Base-by-base conservation (phyloP, 2,113 vertebrate genomes). In the Amphiprion percula region DNA sequence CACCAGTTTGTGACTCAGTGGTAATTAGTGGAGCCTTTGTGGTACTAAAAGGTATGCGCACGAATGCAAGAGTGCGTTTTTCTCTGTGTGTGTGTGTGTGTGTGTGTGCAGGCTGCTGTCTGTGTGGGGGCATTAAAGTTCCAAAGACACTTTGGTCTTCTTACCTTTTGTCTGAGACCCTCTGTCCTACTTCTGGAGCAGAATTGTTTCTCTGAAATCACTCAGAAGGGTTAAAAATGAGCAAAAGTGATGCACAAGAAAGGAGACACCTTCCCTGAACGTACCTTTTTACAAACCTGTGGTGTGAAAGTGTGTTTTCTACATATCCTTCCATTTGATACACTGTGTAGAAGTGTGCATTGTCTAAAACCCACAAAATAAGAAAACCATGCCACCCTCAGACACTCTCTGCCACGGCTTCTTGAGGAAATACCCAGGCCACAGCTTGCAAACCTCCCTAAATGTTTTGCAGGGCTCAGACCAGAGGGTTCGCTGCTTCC, bases 381-480 rank as follows among this genome's bases (percentile, higher is more conserved):
- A 84, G 49, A 50, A 54, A 63, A 49, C 14, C 10, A 14, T 15
- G 58, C 71, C 71, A 82, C 76, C 47, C 65, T 71, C 56, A 56
- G 8, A 72, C 68, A 24, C 53, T 58, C 41, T 68, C 55, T 74
- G 68, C 68, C 21, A 30, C 33, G 69, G 64, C 54, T 93, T 91
- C 79, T 88, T 88, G 75, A 82, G 86, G 86, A 91, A 90, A 83
- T 67, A 49, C 61, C 64, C 21, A 16, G 19, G 80, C 68, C 70
- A 58, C 77, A 54, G 10, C 16, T 4, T 60, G 50, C 41, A 50
- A 63, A 60, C 52, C 59, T 65, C 55, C 58, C 4, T 53, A 54
- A 39, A 64, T 26, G 55, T 19, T 68, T n/a, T 39, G 33, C 74
- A 74, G 39, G 58, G 77, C 41, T 71, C 28, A 68, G 24, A 52